These are phyloP conservation scores for Oryzias javanicus DNA, from an alignment of 2,113 vertebrate genomes.

Conservation along the genomic window DNA sequence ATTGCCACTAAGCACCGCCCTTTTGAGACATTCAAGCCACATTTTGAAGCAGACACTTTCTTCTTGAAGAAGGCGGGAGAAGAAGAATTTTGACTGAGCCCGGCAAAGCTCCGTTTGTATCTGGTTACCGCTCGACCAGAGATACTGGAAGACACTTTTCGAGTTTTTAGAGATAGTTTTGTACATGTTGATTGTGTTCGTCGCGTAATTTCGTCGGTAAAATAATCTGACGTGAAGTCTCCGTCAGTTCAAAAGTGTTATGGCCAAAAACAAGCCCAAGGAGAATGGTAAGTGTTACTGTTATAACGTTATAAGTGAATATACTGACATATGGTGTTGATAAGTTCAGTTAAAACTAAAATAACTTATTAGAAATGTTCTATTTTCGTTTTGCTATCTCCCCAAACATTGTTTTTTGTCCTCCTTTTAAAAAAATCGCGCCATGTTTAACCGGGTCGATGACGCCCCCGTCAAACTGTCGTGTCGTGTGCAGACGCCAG, in stretches of 20 bases:
- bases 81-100: slow-evolving; percentile 14
- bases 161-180: neutral
- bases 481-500: slow-evolving; percentile 32
- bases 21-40: fast-evolving
- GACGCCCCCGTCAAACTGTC: neutral
- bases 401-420: too few relatives aligned
- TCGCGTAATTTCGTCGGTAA: too few relatives aligned
- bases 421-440: too few relatives aligned
- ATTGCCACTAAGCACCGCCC: slow-evolving; percentile 21
- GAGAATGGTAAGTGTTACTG: slow-evolving; percentile 25
- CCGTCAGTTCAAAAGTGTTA: slow-evolving; percentile 1
- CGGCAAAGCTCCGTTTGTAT: neutral
- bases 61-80: slow-evolving; percentile 52
- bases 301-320: too few relatives aligned
- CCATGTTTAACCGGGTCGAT: too few relatives aligned
- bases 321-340: too few relatives aligned
- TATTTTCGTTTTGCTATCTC: too few relatives aligned
- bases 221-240: too few relatives aligned
- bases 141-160: fast-evolving
- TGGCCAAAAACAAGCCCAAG: slow-evolving; percentile 31
- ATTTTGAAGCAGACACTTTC: fast-evolving
- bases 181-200: too few relatives aligned
- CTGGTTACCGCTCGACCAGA: neutral
- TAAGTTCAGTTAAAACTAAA: too few relatives aligned
- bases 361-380: too few relatives aligned